Evolutionary conservation across 2,797 vertebrate species (phyloP), one percentile per base, ranked within the genome.

Genomic region (Pantherophis alleghaniensis): DNA sequence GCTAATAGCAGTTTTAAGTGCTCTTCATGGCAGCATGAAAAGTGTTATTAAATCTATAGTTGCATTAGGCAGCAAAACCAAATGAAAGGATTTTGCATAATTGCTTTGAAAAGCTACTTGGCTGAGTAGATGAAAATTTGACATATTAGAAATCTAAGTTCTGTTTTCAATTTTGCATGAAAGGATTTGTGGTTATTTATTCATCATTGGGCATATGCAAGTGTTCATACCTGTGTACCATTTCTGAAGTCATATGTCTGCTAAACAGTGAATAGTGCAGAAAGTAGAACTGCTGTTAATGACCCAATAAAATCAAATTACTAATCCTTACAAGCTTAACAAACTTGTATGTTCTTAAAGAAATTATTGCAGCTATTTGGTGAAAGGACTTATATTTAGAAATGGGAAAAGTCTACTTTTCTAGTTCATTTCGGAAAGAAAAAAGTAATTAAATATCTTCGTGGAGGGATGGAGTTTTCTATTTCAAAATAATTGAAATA

Each of bases 81-180:
- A 63, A 87, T 83, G 56, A 55, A 59, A 89, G 5, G 4, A 11
- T 89, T 96, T 94, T 74, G n/a, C 91, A 11, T 86, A 3, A 94
- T 95, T 94, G n/a, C 92, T 94, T 87, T 91, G 90, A 94, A 94
- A 57, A 28, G 47, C 10, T 55, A 12, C 59, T 87, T 86, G 92
- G 92, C 24, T 93, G 83, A 93, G 4, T 59, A 5, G 14, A 86
- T 9, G 5, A 13, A 6, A 91, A 42, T 93, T 88, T 92, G 14
- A 86, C 26, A 5, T 92, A 53, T 22, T 90, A 91, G 56, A 60
- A 94, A 88, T 6, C 10, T 20, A 7, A 0, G 0, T 11, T 16
- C 87, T 92, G 2, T 94, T 95, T 94, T 87, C 47, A 91, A 0
- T 91, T 92, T 26, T 96, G 2, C 20, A 32, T 89, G 55, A 91